phyloP scores from a whole-genome alignment of 2,888 invertebrate species.

The Pardosa pseudoannulata region DNA sequence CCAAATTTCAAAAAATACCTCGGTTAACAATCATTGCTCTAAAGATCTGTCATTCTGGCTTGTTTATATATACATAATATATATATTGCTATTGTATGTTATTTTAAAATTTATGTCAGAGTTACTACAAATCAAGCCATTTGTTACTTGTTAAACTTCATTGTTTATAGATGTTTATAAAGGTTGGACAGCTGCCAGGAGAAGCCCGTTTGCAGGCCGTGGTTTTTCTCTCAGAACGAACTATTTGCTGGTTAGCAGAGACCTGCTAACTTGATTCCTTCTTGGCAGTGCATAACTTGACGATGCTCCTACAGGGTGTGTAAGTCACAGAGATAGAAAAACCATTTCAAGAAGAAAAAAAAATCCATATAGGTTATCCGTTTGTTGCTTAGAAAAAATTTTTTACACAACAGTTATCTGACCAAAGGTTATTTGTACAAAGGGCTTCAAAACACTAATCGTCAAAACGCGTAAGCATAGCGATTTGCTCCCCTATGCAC shows the following conservation, averaged over 20 bases:
- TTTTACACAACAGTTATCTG: constrained; percentile 47
- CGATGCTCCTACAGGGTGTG: constrained; percentile 39
- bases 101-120: constrained; percentile 26
- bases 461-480: constrained; percentile 37
- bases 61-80: too few relatives aligned
- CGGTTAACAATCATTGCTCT: constrained; percentile 58
- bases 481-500: constrained; percentile 43
- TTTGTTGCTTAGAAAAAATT: constrained; percentile 42
- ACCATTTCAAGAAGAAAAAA: constrained; percentile 16
- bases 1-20: constrained; percentile 28
- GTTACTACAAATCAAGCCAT: constrained; percentile 44
- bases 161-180: constrained; percentile 66
- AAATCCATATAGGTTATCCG: constrained; percentile 43
- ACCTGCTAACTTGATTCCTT: constrained; percentile 8
- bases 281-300: constrained; percentile 44
- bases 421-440: constrained; percentile 62
- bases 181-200: constrained; percentile 40
- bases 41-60: constrained; percentile 35
- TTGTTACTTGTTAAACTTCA: constrained; percentile 70
- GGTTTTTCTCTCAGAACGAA: constrained; percentile 22
- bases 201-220: constrained; percentile 36
- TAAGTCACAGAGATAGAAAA: constrained; percentile 35
- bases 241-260: constrained; percentile 16
- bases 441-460: constrained; percentile 61
- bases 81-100: constrained; percentile 26